Evolutionary conservation across 35 echinoderm and acorn worm genomes (phyloP).

Genomic region (Eucidaris tribuloides): DNA sequence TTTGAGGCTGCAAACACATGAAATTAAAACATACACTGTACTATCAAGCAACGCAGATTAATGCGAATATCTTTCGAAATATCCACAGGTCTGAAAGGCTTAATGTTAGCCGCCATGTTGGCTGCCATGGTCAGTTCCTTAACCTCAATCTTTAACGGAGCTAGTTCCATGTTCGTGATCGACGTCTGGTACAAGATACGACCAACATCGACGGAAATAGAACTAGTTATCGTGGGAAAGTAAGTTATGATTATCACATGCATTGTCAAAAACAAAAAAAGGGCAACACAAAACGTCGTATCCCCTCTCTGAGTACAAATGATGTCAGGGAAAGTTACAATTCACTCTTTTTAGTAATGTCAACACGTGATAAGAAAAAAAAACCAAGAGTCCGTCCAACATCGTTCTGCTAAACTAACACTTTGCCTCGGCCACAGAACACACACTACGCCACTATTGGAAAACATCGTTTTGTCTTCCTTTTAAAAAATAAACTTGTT

Average conservation of each 20-base stretch:
- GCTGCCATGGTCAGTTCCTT: constrained; percentile 74
- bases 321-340: neutral
- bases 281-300: neutral
- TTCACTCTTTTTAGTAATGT: neutral
- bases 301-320: neutral
- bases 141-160: constrained; percentile 71
- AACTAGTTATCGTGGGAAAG: constrained; percentile 69
- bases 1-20: too few species aligned
- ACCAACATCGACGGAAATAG: constrained; percentile 28
- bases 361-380: neutral
- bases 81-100: constrained; percentile 52
- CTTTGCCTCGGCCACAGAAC: too few species aligned
- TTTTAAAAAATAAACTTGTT: too few species aligned
- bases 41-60: too few species aligned
- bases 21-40: too few species aligned
- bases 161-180: constrained; percentile 56
- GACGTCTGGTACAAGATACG: constrained; percentile 56
- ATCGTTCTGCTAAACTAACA: too few species aligned
- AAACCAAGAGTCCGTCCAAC: too few species aligned
- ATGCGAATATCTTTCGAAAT: too few species aligned
- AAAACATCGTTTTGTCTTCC: too few species aligned
- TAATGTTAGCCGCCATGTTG: constrained; percentile 84
- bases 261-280: neutral
- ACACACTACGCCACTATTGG: too few species aligned
- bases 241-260: neutral